These are phyloP conservation scores for Misgurnus mizolepis DNA, from an alignment of 2,113 vertebrate genomes.

Conservation along the genomic window DNA sequence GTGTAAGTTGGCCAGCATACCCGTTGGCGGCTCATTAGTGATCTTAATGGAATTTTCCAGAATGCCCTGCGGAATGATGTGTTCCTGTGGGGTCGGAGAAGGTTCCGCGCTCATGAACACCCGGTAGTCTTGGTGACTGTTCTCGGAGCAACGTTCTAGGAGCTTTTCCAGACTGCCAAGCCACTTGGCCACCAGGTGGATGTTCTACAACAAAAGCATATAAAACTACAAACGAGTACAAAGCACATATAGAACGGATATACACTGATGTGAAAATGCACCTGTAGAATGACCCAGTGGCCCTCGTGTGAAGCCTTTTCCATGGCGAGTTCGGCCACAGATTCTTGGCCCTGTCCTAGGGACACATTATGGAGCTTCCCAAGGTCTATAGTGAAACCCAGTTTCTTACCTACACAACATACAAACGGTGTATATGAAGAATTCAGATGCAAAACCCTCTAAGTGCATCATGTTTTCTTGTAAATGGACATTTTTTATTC, in stretches of 20 bases:
- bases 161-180: conserved; percentile 78
- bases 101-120: conserved; percentile 79
- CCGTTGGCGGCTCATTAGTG: conserved; percentile 78
- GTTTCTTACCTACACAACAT: conserved; percentile 71
- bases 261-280: conserved; percentile 39
- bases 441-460: no score
- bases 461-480: no score
- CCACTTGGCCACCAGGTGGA: conserved; percentile 79
- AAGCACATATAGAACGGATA: background rate
- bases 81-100: conserved; percentile 69
- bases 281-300: conserved; percentile 89
- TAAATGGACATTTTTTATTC: no score
- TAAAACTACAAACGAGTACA: background rate
- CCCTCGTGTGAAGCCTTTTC: conserved; percentile 85
- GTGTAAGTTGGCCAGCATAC: conserved; percentile 76
- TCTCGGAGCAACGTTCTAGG: conserved; percentile 73
- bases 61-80: conserved; percentile 79
- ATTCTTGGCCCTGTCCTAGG: conserved; percentile 84
- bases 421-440: no score
- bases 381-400: conserved; percentile 82
- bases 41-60: conserved; percentile 82
- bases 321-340: conserved; percentile 79
- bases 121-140: conserved; percentile 72
- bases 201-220: conserved; percentile 70
- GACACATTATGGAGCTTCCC: conserved; percentile 82